Percentiles rank a stretch among this genome's conserved stretches.
These are phyloP conservation scores for Aricia agestis DNA, from an alignment of 1,140 invertebrate species.

Conservation along the genomic window DNA sequence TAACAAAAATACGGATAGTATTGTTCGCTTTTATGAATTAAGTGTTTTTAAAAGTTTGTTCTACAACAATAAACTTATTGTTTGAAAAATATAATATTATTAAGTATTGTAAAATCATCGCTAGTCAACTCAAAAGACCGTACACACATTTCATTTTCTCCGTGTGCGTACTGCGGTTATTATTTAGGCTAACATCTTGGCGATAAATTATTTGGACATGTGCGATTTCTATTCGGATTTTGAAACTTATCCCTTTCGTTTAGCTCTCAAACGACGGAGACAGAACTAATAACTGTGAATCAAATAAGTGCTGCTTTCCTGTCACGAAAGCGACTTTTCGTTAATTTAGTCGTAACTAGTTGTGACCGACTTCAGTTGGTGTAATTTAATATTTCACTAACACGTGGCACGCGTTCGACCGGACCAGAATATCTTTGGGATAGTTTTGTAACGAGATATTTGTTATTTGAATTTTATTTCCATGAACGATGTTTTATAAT, in stretches of 20 bases:
- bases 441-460: background rate
- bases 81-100: too few species aligned
- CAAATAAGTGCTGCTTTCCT: slow-evolving; percentile 7
- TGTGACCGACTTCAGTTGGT: background rate
- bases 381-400: slow-evolving; percentile 18
- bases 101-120: too few species aligned
- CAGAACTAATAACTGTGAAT: background rate
- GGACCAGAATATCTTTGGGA: background rate
- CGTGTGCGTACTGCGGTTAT: too few species aligned
- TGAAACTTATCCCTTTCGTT: background rate
- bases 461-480: background rate
- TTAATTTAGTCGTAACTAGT: slow-evolving; percentile 3
- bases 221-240: slow-evolving; percentile 3
- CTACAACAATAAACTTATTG: too few species aligned
- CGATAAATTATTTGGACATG: slow-evolving; percentile 36
- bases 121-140: too few species aligned
- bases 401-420: slow-evolving; percentile 5
- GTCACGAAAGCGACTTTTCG: slow-evolving; percentile 7
- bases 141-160: too few species aligned
- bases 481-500: background rate
- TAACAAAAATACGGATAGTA: too few species aligned
- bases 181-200: too few species aligned
- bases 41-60: too few species aligned
- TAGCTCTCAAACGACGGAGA: background rate
- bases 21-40: too few species aligned